Base-by-base conservation (phyloP, 2,888 invertebrate species). In the Dicyrtoma fusca region DNA sequence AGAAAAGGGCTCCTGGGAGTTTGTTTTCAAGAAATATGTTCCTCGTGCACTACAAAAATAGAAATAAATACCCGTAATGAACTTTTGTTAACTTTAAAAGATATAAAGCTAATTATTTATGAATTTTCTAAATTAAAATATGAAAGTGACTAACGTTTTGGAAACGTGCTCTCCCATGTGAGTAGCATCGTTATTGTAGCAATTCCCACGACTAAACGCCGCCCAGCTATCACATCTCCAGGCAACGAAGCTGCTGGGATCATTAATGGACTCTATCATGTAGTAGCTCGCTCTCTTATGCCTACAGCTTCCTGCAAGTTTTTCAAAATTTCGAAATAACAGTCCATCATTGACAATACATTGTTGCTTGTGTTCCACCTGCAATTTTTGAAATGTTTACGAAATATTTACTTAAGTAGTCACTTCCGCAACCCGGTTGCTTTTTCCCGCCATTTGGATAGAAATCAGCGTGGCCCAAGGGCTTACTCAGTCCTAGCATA, bases 381-480 rank as follows among this genome's bases (percentile, higher is more conserved):
- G 64, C 42, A 23, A 45, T n/a, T n/a, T n/a, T n/a, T n/a, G n/a
- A n/a, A n/a, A n/a, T n/a, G n/a, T n/a, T n/a, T n/a, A n/a, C n/a
- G n/a, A n/a, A n/a, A n/a, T n/a, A n/a, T n/a, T n/a, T n/a, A n/a
- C n/a, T n/a, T n/a, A n/a, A n/a, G n/a, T n/a, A 53, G 23, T 71
- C 70, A 23, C 11, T n/a, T n/a, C 73, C 76, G 59, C 80, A 80
- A 19, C 77, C 78, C n/a, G 78, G 77, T 64, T 80, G 78, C 65
- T 65, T 25, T 55, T 64, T 72, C 62, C 79, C 79, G 5, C 73
- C 69, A 55, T 79, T 79, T 21, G 79, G 79, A 61, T 75, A 77
- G 45, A 74, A 75, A 49, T 77, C 77, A 1, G 64, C 73, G 26
- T 74, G 64, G 44, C 77, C 77, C 21, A 66, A 34, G 6, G 71